Base-by-base conservation (phyloP, 1,140 invertebrate species). In the Lycorma delicatula region DNA sequence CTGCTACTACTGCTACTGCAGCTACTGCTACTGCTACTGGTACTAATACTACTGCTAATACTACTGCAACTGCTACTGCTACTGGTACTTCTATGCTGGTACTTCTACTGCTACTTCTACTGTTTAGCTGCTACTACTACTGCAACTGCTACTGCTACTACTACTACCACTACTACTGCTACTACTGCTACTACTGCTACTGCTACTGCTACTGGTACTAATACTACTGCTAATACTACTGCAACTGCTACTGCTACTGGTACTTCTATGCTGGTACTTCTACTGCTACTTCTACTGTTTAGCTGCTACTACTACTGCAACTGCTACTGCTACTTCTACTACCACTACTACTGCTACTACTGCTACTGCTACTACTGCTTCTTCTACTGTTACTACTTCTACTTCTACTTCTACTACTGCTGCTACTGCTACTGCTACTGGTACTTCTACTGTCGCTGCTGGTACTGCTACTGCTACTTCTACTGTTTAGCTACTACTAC, bases 81-180 rank as follows among this genome's bases (percentile, higher is more conserved):
- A 47, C 29, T 34, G 6, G n/a, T n/a, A n/a, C n/a, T n/a, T n/a
- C n/a, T n/a, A n/a, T n/a, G n/a, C n/a, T n/a, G n/a, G n/a, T n/a
- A 34, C 29, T 34, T 34, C 44, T 47, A 47, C 44, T 47, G 16
- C 44, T 47, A 47, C 44, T 47, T 7, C n/a, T n/a, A n/a, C n/a
- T n/a, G n/a, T n/a, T n/a, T n/a, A n/a, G n/a, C n/a, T n/a, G n/a
- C n/a, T n/a, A 7, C 18, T 9, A 47, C 44, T 47, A 47, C 44
- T 47, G 16, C 44, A 9, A 47, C 44, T 47, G 16, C 44, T 47
- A 47, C 44, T 47, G 16, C 44, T 47, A 47, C 44, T 47, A 47
- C 44, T 47, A 47, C 44, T 47, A 47, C 44, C 16, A 47, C 44
- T 47, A 47, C 44, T 47, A 47, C 44, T 47, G 16, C 44, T 47